Percentiles rank a stretch among this genome's conserved stretches.
These are phyloP conservation scores for Drosophila borborema DNA, from an alignment of 2,888 invertebrate species.

Conservation along the genomic window DNA sequence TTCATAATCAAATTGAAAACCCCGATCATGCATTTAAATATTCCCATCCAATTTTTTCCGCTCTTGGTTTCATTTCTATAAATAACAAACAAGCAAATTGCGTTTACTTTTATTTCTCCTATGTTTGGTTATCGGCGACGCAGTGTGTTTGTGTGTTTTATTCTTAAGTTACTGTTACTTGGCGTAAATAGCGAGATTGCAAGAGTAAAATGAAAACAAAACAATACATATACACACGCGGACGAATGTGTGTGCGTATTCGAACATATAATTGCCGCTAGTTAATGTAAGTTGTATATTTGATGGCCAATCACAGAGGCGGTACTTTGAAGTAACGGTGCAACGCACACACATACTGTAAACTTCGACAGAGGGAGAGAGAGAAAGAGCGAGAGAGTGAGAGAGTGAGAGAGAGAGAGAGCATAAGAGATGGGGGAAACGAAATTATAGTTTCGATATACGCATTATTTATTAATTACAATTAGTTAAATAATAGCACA, in stretches of 20 bases:
- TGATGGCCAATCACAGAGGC: conserved; percentile 11
- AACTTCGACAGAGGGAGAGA: not conserved
- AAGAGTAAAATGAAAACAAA: conserved; percentile 47
- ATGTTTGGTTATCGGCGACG: conserved; percentile 28
- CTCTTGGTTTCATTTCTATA: not conserved
- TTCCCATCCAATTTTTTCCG: not conserved
- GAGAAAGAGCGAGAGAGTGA: not conserved
- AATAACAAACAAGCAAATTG: conserved; percentile 20
- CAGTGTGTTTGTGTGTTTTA: not conserved
- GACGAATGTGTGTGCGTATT: conserved; percentile 11
- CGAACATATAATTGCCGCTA: conserved; percentile 10
- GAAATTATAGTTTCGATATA: not conserved
- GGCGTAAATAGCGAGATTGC: conserved; percentile 14
- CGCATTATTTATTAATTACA: not conserved
- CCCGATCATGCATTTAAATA: not conserved
- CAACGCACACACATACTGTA: not conserved
- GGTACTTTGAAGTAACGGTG: conserved; percentile 15
- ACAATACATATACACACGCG: conserved; percentile 8
- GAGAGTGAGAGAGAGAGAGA: not conserved
- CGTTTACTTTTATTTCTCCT: not conserved
- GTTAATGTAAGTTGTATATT: conserved; percentile 9
- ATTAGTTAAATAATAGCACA: conserved; percentile 1
- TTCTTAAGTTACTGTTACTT: conserved; percentile 25
- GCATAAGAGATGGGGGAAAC: not conserved
- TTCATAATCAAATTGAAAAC: conserved; percentile 5